phyloP scores from a whole-genome alignment of 2,888 invertebrate species.

The Xiphydria camelus region DNA sequence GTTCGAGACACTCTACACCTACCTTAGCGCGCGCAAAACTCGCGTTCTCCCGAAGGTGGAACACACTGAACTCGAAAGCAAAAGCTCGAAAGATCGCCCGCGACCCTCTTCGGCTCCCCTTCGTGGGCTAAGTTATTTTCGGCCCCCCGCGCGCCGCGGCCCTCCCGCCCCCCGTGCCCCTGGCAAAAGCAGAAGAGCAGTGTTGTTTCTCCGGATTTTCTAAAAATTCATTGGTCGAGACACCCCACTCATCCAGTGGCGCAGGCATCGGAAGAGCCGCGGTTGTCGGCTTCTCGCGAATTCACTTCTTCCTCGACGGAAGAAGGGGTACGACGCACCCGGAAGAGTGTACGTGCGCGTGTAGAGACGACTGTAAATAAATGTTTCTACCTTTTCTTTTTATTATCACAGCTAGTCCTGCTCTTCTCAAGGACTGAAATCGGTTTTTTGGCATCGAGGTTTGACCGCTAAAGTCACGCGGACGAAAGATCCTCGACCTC shows the following conservation, averaged over 20 bases:
- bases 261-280: no score
- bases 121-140: constrained; percentile 29
- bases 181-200: constrained; percentile 11
- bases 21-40: constrained; percentile 29
- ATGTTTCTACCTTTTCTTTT: constrained; percentile 8
- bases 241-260: neutral
- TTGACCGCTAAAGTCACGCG: no score
- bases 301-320: neutral
- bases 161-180: neutral
- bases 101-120: constrained; percentile 22
- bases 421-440: no score
- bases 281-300: neutral
- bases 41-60: constrained; percentile 42
- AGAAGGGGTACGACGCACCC: neutral
- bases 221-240: constrained; percentile 16
- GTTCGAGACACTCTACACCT: neutral
- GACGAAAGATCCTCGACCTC: no score
- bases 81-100: no score
- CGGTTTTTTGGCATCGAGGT: no score
- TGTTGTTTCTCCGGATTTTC: constrained; percentile 16
- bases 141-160: constrained; percentile 18
- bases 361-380: neutral
- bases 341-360: neutral
- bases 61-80: constrained; percentile 48
- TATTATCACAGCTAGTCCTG: constrained; percentile 11